These are phyloP conservation scores for Leptoteleia sp. DNA, from an alignment of 1,140 invertebrate genomes.

Conservation along the genomic window DNA sequence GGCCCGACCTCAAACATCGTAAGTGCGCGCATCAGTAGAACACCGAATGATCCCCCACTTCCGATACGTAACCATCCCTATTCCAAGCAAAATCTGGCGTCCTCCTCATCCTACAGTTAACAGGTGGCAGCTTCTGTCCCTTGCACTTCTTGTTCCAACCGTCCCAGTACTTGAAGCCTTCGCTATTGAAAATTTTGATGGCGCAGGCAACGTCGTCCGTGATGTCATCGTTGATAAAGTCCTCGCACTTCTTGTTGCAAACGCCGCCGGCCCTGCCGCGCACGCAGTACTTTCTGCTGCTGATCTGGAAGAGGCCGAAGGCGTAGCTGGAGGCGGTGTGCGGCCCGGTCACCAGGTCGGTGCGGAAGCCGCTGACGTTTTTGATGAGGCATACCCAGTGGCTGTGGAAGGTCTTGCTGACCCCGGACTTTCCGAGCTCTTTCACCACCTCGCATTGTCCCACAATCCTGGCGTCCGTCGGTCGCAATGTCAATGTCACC, in stretches of 20 bases:
- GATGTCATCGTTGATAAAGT: constrained; percentile 84
- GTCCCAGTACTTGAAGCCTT: constrained; percentile 87
- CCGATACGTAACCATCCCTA: too few relatives aligned
- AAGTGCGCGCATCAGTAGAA: not conserved
- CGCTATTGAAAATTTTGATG: constrained; percentile 82
- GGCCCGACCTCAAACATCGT: too few relatives aligned
- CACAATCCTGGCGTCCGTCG: constrained; percentile 66
- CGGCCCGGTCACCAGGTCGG: constrained; percentile 84
- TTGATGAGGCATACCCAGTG: constrained; percentile 87
- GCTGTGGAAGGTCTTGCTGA: constrained; percentile 73
- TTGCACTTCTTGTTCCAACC: constrained; percentile 86
- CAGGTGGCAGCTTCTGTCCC: constrained; percentile 83
- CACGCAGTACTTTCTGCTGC: constrained; percentile 86
- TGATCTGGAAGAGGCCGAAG: constrained; percentile 88
- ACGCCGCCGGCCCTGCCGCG: constrained; percentile 84
- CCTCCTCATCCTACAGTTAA: constrained; percentile 75
- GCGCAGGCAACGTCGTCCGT: constrained; percentile 86
- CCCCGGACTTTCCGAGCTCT: constrained; percentile 64
- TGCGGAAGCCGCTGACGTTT: constrained; percentile 85
- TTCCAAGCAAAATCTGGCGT: not conserved
- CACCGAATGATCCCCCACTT: not conserved
- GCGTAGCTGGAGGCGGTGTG: constrained; percentile 85
- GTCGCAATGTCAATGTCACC: constrained; percentile 33
- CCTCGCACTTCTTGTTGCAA: constrained; percentile 87
- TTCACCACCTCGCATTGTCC: constrained; percentile 71